Evolutionary conservation across 2,113 vertebrate species (phyloP).

Genomic region (Cnemophilus loriae): DNA sequence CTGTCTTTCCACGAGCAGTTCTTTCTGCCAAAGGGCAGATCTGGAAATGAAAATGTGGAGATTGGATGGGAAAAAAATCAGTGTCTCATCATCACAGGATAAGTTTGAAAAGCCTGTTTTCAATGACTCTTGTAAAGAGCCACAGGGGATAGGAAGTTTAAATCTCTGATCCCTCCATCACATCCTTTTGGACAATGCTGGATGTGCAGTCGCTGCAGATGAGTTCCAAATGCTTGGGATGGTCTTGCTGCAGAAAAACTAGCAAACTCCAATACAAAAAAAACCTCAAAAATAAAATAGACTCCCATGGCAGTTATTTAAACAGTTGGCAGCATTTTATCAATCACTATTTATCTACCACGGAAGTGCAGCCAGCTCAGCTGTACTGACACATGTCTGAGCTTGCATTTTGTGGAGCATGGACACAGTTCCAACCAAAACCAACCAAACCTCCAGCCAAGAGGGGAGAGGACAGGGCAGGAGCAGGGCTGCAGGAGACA

Average conservation of each 20-base stretch:
- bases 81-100: not conserved
- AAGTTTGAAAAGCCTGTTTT: not conserved
- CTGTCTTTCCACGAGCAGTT: not conserved
- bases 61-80: not conserved
- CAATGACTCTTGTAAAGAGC: not conserved
- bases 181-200: not conserved
- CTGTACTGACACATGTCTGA: not conserved
- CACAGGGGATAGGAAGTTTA: not conserved
- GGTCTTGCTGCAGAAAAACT: not conserved
- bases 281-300: not conserved
- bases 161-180: not conserved
- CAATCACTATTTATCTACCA: not conserved
- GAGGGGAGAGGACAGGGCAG: not conserved
- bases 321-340: not conserved
- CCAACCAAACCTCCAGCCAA: not conserved
- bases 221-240: not conserved
- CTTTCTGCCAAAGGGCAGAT: not conserved
- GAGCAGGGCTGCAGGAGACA: not conserved
- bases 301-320: not conserved
- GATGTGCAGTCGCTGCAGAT: not conserved
- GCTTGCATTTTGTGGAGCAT: not conserved
- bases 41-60: not conserved
- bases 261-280: not conserved
- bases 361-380: not conserved
- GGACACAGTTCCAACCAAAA: not conserved